Percentiles rank a stretch among this genome's conserved stretches.
Conservation (phyloP, 2,797 vertebrate genomes). For the Melanitta fusca region DNA sequence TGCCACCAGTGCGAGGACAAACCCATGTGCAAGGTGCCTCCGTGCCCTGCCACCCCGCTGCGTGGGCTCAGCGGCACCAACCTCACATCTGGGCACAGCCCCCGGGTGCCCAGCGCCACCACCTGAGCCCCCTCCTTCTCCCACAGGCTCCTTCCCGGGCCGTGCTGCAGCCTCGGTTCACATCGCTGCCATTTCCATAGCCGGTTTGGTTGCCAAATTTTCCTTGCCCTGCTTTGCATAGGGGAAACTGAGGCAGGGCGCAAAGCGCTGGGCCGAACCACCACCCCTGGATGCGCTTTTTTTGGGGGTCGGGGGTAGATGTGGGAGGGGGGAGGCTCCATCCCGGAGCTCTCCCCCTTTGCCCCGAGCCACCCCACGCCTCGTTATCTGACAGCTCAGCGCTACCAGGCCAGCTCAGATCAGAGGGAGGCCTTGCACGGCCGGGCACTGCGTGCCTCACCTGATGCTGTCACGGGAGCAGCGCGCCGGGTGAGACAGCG, state of each 20-base stretch:
- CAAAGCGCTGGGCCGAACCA: not conserved
- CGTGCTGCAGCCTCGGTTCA: fast-evolving
- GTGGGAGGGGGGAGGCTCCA: not conserved
- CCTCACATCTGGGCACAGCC: not conserved
- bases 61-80: fast-evolving
- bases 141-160: not conserved
- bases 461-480: not conserved
- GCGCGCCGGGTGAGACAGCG: not conserved
- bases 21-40: not conserved
- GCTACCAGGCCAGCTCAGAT: fast-evolving
- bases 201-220: not conserved
- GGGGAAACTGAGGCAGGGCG: not conserved
- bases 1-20: fast-evolving
- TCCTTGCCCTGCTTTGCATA: not conserved
- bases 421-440: not conserved
- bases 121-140: fast-evolving
- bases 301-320: fast-evolving
- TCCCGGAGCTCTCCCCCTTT: fast-evolving
- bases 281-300: fast-evolving
- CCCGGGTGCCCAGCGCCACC: not conserved
- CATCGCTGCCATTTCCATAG: not conserved
- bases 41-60: not conserved
- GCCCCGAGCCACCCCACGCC: not conserved
- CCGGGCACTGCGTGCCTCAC: not conserved
- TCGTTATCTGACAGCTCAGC: not conserved